Base-by-base conservation (phyloP, 2,797 vertebrate species). In the Mico argentatus region DNA sequence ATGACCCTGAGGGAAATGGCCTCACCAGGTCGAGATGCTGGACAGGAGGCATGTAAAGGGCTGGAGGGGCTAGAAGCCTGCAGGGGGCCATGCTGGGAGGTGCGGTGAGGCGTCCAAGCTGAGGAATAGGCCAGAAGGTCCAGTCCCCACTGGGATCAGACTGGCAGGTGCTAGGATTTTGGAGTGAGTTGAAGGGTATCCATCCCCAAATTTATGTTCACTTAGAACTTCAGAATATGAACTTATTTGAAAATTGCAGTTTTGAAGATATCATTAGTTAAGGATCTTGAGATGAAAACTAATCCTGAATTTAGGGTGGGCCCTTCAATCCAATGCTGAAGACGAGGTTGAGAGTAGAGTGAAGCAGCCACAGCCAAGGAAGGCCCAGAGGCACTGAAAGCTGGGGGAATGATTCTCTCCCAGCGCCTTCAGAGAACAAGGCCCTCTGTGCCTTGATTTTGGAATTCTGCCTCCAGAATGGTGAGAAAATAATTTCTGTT, bases 371-470 rank as follows among this genome's bases (percentile, higher is more conserved):
- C 22, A 10, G 2, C 46, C 44, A 27, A 61, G 82, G 30, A 64
- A 5, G 9, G 3, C 20, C 52, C 0, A 5, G 36, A 12, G 52
- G 48, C 22, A 55, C 33, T 1, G 0, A 64, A 27, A 12, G 10
- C 82, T 24, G 36, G 36, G 67, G 36, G 20, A 72, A 72, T n/a
- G 67, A 44, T 39, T 33, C 33, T 22, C 15, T 20, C 67, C 24
- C 15, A 9, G 36, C 0, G 6, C 36, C 55, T 41, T 73, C 11
- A 7, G 83, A 77, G 39, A 9, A 50, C 3, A 8, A 6, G 17
- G 44, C 22, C 64, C 33, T 27, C n/a, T 7, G 8, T 8, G 57
- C 44, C 61, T 44, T 70, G 39, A 75, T 26, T 36, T 75, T 46
- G 41, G 6, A n/a, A 6, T 44, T 75, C 73, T 14, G 52, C 44